Base-by-base conservation (phyloP, 2,888 invertebrate genomes). In the Saturnia pavonia region DNA sequence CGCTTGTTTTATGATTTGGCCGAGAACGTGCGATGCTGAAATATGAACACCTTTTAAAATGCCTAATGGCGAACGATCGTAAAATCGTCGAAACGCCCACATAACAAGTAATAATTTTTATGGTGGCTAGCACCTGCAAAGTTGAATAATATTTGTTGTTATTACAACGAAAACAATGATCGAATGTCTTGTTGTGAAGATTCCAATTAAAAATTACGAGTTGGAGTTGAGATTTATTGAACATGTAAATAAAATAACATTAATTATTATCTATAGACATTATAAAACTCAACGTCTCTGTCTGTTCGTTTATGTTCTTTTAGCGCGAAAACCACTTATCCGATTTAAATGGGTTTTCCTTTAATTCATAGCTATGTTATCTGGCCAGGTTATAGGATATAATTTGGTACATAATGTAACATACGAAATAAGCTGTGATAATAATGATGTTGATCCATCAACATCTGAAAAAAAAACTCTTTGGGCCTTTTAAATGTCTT, bases 41-140 rank as follows among this genome's bases (percentile, higher is more conserved):
- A 67, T 27, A 80, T 85, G n/a, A 34, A 6, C 34, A 87, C 84
- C 85, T 78, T 75, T 81, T 83, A 88, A n/a, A 86, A 81, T 77
- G 77, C 80, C 80, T 82, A 82, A 82, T 77, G 78, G 77, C 80
- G 77, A 80, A 82, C 76, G 76, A 73, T 78, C 77, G 72, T 79
- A 77, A 84, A 85, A 86, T 80, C 76, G 75, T 71, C 70, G 81
- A 72, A 75, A 85, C 89, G 86, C 88, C 89, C 82, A 87, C 78
- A 72, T 86, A 89, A 87, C 80, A 81, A 88, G 82, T 80, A 74
- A 73, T 79, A 78, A 83, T 83, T 86, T 85, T 82, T 85, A 83
- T 85, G 87, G 86, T 85, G 81, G 80, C 78, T 77, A 81, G 81
- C 85, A 87, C 84, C 84, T 88, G 88, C 86, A 80, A 65, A 65